Conservation (phyloP, 1,140 invertebrate genomes). For the Berghia stephanieae region DNA sequence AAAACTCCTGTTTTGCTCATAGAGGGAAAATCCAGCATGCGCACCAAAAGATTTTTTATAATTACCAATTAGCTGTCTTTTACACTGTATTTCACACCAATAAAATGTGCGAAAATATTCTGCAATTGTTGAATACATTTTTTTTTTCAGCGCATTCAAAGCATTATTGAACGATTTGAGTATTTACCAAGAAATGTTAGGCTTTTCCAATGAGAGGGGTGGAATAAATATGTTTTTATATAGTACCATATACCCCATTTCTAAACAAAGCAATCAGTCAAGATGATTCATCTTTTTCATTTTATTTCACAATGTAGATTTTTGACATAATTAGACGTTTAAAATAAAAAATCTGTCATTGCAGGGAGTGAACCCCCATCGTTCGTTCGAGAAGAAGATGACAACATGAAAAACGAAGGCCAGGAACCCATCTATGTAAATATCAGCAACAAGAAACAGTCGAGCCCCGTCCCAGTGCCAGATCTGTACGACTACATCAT, state of each 20-base stretch:
- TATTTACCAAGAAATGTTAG: background rate
- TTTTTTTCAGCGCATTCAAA: background rate
- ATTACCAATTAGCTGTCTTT: too few relatives aligned
- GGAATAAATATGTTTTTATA: too few relatives aligned
- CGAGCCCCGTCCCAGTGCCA: conserved; percentile 42
- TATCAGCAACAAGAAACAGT: conserved; percentile 52
- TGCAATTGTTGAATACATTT: too few relatives aligned
- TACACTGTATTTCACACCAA: too few relatives aligned
- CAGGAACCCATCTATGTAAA: conserved; percentile 56
- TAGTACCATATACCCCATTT: too few relatives aligned
- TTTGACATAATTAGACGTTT: background rate
- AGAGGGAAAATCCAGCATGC: too few relatives aligned
- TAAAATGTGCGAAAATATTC: too few relatives aligned
- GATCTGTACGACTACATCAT: conserved; percentile 51
- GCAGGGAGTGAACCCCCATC: conserved; percentile 15
- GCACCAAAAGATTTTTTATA: too few relatives aligned
- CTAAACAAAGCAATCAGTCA: background rate
- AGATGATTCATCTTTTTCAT: background rate
- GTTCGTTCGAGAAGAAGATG: conserved; percentile 33
- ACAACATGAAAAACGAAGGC: conserved; percentile 36
- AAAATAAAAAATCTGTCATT: background rate
- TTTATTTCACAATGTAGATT: background rate
- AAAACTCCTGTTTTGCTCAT: too few relatives aligned
- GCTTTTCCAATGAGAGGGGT: too few relatives aligned
- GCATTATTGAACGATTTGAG: background rate